Conservation (phyloP, 2,797 vertebrate species). For the Pseudotriccus pelzelni region DNA sequence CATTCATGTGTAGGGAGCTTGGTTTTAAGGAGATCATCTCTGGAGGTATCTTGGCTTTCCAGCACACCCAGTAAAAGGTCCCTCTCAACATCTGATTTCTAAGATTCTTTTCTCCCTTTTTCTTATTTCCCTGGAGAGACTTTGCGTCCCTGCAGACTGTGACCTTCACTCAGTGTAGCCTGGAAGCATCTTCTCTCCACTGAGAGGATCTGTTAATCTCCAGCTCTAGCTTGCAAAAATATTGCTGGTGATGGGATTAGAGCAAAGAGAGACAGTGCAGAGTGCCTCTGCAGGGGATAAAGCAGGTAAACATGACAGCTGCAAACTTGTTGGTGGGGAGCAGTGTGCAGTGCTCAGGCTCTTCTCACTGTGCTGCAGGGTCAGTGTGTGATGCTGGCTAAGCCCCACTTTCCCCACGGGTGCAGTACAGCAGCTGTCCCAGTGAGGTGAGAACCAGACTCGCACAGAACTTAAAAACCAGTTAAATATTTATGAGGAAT, state of each 20-base stretch:
- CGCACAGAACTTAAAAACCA: background rate
- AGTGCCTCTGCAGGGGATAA: background rate
- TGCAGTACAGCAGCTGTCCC: background rate
- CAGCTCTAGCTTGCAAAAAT: background rate
- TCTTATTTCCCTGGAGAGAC: rapidly evolving
- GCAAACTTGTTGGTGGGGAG: background rate
- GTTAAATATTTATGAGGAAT: slow-evolving; percentile 40
- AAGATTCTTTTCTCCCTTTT: background rate
- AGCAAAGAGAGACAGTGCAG: background rate
- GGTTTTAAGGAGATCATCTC: background rate
- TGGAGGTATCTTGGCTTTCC: background rate
- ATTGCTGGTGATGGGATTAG: background rate
- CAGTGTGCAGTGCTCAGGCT: background rate
- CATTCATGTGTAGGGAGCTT: background rate
- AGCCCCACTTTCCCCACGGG: background rate
- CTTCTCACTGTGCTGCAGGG: rapidly evolving
- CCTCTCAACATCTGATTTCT: background rate
- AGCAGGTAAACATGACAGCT: background rate
- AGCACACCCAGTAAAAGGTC: background rate
- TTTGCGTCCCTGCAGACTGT: background rate
- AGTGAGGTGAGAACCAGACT: background rate
- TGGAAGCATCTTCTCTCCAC: background rate
- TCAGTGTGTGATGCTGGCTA: background rate
- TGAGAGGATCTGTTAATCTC: background rate
- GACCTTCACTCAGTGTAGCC: background rate